Conservation (phyloP, 2,888 invertebrate genomes). For the Gymnocheta viridis region DNA sequence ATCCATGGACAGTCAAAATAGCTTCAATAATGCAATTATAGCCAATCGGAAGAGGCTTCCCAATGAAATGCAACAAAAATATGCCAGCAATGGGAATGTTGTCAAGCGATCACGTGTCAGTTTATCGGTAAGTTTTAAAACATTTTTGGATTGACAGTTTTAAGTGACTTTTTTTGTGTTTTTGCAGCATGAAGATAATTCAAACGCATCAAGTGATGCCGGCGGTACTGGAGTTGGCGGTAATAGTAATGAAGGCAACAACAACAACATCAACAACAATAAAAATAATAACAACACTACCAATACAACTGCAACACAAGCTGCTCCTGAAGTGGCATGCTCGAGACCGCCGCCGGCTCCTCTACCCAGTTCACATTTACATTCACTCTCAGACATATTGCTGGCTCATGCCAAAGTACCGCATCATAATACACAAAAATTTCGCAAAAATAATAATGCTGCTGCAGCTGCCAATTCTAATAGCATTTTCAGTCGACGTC, state of each 20-base stretch:
- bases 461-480: constrained; percentile 80
- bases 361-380: constrained; percentile 63
- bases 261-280: constrained; percentile 76
- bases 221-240: constrained; percentile 64
- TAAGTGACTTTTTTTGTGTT: not conserved
- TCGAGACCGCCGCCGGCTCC: constrained; percentile 80
- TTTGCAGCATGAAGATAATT: constrained; percentile 78
- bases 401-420: constrained; percentile 63
- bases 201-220: constrained; percentile 79
- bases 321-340: constrained; percentile 80
- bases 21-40: constrained; percentile 78
- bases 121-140: constrained; percentile 78
- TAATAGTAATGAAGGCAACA: constrained; percentile 73
- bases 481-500: constrained; percentile 79
- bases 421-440: constrained; percentile 74
- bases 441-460: constrained; percentile 80
- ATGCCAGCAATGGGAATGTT: constrained; percentile 71
- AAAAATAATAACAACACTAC: constrained; percentile 56
- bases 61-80: constrained; percentile 76
- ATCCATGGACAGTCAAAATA: constrained; percentile 83
- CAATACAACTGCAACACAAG: constrained; percentile 69
- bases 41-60: constrained; percentile 81
- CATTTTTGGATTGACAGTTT: not conserved
- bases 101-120: constrained; percentile 75
- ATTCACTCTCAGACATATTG: constrained; percentile 65